Evolutionary conservation across 2,113 vertebrate genomes (phyloP).

Genomic region (Geococcyx californianus): DNA sequence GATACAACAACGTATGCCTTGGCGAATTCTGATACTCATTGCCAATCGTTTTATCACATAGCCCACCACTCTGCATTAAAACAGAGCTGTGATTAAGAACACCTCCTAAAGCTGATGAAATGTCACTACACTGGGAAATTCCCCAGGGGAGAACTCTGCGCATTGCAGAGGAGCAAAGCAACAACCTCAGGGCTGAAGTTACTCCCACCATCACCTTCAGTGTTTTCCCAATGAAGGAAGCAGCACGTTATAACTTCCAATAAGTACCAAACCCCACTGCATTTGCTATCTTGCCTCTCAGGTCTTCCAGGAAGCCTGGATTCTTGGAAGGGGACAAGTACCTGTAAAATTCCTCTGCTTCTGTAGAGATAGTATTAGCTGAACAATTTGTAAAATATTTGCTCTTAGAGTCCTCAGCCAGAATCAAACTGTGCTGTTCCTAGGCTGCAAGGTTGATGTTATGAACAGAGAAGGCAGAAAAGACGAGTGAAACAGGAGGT

Average conservation of each 20-base stretch:
- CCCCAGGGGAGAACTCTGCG: background rate
- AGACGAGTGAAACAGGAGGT: background rate
- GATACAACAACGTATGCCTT: rapidly evolving
- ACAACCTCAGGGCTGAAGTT: background rate
- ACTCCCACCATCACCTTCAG: background rate
- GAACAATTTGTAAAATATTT: background rate
- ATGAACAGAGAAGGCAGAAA: background rate
- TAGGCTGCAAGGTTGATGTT: background rate
- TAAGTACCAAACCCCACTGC: background rate
- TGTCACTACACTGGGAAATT: background rate
- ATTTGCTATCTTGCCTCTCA: background rate
- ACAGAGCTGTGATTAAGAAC: background rate
- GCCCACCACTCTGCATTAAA: background rate
- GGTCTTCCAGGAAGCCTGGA: rapidly evolving
- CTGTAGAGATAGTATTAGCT: background rate
- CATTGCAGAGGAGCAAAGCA: background rate
- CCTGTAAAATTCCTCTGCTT: background rate
- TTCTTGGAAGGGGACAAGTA: background rate
- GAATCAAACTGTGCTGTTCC: background rate
- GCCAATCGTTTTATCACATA: background rate
- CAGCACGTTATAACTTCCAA: background rate
- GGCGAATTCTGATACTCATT: background rate
- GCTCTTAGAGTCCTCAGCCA: background rate
- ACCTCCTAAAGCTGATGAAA: background rate
- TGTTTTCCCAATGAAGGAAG: background rate